Evolutionary conservation across 2,888 invertebrate species (phyloP), one percentile per base, ranked within the genome.

Genomic region (Bhutanitis thaidina): DNA sequence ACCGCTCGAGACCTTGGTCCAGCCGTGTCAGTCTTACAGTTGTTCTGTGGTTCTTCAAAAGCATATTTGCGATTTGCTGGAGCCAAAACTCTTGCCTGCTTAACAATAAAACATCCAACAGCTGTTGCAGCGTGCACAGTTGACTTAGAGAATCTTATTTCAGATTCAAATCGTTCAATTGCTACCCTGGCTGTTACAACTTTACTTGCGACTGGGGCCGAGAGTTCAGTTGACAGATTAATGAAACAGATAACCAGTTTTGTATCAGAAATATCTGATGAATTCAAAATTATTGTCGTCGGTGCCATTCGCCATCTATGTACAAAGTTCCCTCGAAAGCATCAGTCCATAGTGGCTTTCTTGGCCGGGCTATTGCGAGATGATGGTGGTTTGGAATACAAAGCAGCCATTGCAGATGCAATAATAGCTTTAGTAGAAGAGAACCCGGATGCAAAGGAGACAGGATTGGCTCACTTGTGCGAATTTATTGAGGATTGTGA

Each of bases 401-500:
- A 99, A 84, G 97, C 97, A 13, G 98, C 98, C 0, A 98, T 99
- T 59, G 99, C 98, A 0, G 98, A 99, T 73, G 99, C 99, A 0
- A 97, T 99, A 49, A 99, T 99, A 41, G 95, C 96, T 0, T 95
- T 99, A 45, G 98, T 99, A 54, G 98, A 99, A 80, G 98, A 98
- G 73, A 99, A 99, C 77, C 96, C 96, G 0, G 99, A 99, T 55
- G 98, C 99, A 0, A 99, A 98, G 76, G 99, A 99, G 83, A 95
- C 96, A 0, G 98, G 97, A 0, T 81, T 99, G 10, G 97, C 98
- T 0, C 98, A 99, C 84, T 91, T 99, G 2, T 99, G 99, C 71
- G 99, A 99, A 81, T 99, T 99, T 69, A 99, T 99, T 62, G 99
- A 99, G 74, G 99, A 99, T 80, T 99, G 99, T 74, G 99, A 99